phyloP scores from a whole-genome alignment of 2,113 vertebrate species.

The Otis tarda region DNA sequence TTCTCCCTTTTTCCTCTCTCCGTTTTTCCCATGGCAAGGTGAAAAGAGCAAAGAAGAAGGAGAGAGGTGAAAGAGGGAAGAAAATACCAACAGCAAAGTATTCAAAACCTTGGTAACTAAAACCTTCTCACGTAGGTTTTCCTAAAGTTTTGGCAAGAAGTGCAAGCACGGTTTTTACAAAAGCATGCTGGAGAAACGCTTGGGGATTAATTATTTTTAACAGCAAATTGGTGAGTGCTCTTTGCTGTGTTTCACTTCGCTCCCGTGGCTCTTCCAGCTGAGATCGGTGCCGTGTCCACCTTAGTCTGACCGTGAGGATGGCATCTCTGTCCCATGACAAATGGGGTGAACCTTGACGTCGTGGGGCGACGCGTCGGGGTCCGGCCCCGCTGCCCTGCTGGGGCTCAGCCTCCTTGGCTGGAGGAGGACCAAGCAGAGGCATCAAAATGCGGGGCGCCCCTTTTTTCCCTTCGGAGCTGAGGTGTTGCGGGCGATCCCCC shows the following conservation, averaged over 20 bases:
- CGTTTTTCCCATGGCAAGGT: background rate
- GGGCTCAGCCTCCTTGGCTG: background rate
- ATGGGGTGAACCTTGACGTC: background rate
- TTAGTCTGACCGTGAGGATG: background rate
- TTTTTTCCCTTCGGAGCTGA: background rate
- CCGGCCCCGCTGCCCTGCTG: background rate
- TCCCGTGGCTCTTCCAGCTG: background rate
- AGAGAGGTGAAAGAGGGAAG: background rate
- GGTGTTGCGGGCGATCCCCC: background rate
- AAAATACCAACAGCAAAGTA: background rate
- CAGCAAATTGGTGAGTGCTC: background rate
- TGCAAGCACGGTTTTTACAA: background rate
- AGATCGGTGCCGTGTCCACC: background rate
- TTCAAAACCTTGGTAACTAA: background rate
- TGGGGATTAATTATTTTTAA: background rate
- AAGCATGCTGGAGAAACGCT: background rate
- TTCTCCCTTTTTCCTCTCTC: background rate
- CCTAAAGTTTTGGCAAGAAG: background rate
- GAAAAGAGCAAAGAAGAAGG: background rate
- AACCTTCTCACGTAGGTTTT: background rate
- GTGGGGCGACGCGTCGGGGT: background rate
- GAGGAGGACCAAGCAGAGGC: background rate
- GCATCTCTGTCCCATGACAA: background rate
- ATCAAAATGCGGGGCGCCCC: background rate
- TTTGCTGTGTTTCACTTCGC: accelerated